These are phyloP conservation scores for Ahaetulla prasina DNA, from an alignment of 2,113 vertebrate species.

Conservation along the genomic window DNA sequence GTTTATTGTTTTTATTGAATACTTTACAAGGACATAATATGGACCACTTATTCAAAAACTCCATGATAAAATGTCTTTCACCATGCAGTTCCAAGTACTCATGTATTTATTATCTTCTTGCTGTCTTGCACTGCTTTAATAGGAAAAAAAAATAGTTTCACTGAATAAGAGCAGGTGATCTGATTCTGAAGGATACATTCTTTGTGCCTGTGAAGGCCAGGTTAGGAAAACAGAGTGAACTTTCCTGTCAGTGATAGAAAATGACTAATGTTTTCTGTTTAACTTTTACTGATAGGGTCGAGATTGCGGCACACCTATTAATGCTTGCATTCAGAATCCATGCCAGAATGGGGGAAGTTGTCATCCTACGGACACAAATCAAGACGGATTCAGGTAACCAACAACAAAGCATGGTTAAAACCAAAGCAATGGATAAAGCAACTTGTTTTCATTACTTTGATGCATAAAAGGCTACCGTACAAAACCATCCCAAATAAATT, in stretches of 20 bases:
- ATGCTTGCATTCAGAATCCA: constrained; percentile 88
- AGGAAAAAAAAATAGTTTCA: not conserved
- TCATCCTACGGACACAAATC: constrained; percentile 78
- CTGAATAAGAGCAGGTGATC: not conserved
- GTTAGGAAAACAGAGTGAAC: not conserved
- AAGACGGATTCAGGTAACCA: constrained; percentile 89
- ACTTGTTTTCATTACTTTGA: constrained; percentile 22
- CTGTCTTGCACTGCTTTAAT: not conserved
- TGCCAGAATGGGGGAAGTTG: constrained; percentile 91
- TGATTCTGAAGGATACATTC: constrained; percentile 14
- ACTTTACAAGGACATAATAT: not conserved
- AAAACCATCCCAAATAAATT: constrained; percentile 19
- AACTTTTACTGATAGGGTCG: constrained; percentile 73
- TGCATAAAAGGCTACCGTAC: constrained; percentile 20
- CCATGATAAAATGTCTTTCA: not conserved
- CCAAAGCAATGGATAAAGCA: constrained; percentile 22
- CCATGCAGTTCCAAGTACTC: not conserved
- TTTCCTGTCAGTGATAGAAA: not conserved
- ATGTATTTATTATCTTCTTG: not conserved
- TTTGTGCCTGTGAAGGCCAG: not conserved
- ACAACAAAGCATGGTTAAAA: constrained; percentile 24
- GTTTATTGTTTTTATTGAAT: constrained; percentile 2
- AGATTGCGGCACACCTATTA: constrained; percentile 86
- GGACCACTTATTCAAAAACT: constrained; percentile 1
- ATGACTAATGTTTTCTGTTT: constrained; percentile 40